These are phyloP conservation scores for Apamea epomidion DNA, from an alignment of 2,888 invertebrate species.

Conservation along the genomic window DNA sequence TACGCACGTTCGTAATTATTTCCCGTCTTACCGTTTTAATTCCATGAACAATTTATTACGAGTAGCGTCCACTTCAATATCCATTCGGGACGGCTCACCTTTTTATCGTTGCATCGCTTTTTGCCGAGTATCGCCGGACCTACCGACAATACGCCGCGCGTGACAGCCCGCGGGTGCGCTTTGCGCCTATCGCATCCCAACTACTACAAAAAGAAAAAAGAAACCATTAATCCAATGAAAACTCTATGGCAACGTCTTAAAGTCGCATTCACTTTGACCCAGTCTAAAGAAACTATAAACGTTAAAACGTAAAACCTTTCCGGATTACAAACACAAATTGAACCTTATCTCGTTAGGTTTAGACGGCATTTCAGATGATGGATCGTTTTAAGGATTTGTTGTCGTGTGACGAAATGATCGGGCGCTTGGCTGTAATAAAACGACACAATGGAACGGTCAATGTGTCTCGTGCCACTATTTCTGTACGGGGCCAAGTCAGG, in stretches of 20 bases:
- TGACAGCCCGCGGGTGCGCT: slow-evolving; percentile 88
- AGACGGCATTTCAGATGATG: slow-evolving; percentile 61
- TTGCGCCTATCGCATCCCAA: slow-evolving; percentile 78
- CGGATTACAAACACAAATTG: slow-evolving; percentile 53
- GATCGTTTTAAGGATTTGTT: slow-evolving; percentile 71
- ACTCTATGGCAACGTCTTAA: slow-evolving; percentile 51
- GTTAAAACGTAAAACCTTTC: slow-evolving; percentile 60
- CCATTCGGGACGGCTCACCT: slow-evolving; percentile 69
- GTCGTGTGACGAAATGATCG: slow-evolving; percentile 81
- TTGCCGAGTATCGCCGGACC: slow-evolving; percentile 72
- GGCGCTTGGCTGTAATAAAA: slow-evolving; percentile 81
- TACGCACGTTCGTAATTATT: slow-evolving; percentile 52
- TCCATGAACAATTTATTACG: slow-evolving; percentile 66
- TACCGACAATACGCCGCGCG: slow-evolving; percentile 83
- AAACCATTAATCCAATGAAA: slow-evolving; percentile 53
- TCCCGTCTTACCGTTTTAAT: slow-evolving; percentile 58
- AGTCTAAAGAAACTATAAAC: slow-evolving; percentile 48
- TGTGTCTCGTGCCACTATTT: slow-evolving; percentile 89
- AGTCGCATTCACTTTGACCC: slow-evolving; percentile 27
- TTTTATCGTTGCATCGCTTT: slow-evolving; percentile 79
- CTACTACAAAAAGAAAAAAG: slow-evolving; percentile 75
- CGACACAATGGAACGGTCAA: slow-evolving; percentile 83
- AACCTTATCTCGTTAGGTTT: slow-evolving; percentile 61
- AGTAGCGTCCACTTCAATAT: slow-evolving; percentile 63
- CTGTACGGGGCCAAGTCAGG: slow-evolving; percentile 73